phyloP scores from a whole-genome alignment of 2,113 vertebrate species.

The Phyllopteryx taeniolatus region DNA sequence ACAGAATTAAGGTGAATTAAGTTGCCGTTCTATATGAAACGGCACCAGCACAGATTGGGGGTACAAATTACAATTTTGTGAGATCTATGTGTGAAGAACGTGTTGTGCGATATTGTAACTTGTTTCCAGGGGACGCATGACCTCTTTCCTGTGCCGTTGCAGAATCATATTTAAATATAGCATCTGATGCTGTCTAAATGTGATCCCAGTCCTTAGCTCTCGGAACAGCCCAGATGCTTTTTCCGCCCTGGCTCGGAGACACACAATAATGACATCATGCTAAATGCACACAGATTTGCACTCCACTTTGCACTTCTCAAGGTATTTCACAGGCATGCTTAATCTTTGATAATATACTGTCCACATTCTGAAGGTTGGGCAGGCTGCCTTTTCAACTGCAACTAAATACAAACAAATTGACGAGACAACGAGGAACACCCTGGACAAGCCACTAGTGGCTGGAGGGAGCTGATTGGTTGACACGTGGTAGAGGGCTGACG shows the following conservation, averaged over 20 bases:
- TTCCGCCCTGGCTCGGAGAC: slow-evolving; percentile 33
- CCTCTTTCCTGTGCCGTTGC: slow-evolving; percentile 19
- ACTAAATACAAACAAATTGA: too few species aligned
- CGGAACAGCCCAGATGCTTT: slow-evolving; percentile 20
- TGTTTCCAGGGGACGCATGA: slow-evolving; percentile 12
- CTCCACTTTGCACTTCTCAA: slow-evolving; percentile 17
- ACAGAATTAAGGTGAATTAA: background rate
- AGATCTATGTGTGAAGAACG: slow-evolving; percentile 3
- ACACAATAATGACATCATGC: slow-evolving; percentile 42
- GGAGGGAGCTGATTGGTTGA: too few species aligned
- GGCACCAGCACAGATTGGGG: background rate
- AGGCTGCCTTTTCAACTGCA: background rate
- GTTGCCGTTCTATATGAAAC: background rate
- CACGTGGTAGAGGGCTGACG: too few species aligned
- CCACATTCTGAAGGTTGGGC: slow-evolving; percentile 8
- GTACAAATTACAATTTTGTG: background rate
- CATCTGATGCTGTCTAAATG: slow-evolving; percentile 36
- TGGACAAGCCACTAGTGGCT: too few species aligned
- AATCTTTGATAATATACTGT: slow-evolving; percentile 20
- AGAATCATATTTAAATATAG: slow-evolving; percentile 43
- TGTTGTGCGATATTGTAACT: slow-evolving; percentile 17
- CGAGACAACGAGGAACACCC: background rate
- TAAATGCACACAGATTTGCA: slow-evolving; percentile 9
- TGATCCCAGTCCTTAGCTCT: slow-evolving; percentile 26
- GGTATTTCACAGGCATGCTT: background rate